Conservation (phyloP, 2,888 invertebrate genomes). For the Atherix ibis region DNA sequence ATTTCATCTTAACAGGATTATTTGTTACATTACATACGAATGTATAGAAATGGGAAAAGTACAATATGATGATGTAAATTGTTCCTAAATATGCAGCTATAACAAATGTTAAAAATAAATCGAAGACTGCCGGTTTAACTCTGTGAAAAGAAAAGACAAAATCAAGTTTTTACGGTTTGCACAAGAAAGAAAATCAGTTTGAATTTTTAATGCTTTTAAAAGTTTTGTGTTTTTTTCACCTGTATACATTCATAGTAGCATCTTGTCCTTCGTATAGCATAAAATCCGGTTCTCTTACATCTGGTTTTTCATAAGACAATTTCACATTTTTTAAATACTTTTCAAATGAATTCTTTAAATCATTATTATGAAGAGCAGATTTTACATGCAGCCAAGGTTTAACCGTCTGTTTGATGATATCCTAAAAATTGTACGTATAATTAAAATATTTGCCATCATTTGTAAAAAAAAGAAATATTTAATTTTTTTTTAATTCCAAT, state of each 20-base stretch:
- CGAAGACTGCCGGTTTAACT: constrained; percentile 96
- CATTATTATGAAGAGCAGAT: constrained; percentile 49
- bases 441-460: too few species aligned
- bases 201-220: too few species aligned
- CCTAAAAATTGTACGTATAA: constrained; percentile 34
- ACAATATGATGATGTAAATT: constrained; percentile 65
- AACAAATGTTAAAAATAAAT: constrained; percentile 76
- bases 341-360: constrained; percentile 54
- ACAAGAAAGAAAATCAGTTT: too few species aligned
- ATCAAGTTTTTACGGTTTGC: too few species aligned
- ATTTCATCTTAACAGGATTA: constrained; percentile 16
- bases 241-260: constrained; percentile 72
- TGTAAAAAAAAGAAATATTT: constrained; percentile 2
- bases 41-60: constrained; percentile 51
- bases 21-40: constrained; percentile 39
- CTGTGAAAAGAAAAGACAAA: constrained; percentile 46
- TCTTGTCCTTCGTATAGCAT: constrained; percentile 73
- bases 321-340: constrained; percentile 67
- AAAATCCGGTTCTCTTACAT: constrained; percentile 84
- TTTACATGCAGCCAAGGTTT: constrained; percentile 60
- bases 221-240: too few species aligned
- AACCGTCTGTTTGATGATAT: constrained; percentile 55
- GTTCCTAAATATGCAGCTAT: constrained; percentile 72
- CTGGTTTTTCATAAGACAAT: constrained; percentile 49
- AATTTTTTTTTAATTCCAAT: constrained; percentile 19